Evolutionary conservation across 2,797 vertebrate species (phyloP), one percentile per base, ranked within the genome.

Genomic region (Uromys caudimaculatus): DNA sequence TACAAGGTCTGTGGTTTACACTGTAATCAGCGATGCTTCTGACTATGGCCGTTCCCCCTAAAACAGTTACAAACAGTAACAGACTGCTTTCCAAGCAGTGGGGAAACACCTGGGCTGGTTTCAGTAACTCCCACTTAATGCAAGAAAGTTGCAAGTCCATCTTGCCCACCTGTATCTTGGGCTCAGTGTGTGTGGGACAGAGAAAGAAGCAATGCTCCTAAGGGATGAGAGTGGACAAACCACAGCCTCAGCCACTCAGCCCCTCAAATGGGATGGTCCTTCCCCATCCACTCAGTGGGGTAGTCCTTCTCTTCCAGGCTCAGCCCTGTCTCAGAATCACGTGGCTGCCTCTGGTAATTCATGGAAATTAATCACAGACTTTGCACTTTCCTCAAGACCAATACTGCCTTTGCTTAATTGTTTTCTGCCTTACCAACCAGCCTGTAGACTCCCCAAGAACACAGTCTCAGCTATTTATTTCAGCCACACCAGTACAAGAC

Each of bases 51-150:
- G 35, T 60, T 84, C 77, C 19, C 16, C 29, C 82, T 78, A 60
- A 96, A 96, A 94, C 71, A 97, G 44, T 44, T 44, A 44, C 91
- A 97, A 93, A 69, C 94, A 81, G 75, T 1, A 0, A 50, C 13
- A 86, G 44, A 47, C 56, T 79, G 50, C 38, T 89, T 91, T 94
- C 86, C 86, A 94, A 41, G 3, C 81, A 62, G 58, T 35, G 44
- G 44, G 11, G 11, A 21, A 44, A 69, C 85, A 87, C 44, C 86
- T 81, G 95, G 78, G 56, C 62, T 95, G 64, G 56, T 92, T 95
- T 95, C 24, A 0, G 60, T 67, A 97, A 93, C 79, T 96, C 87
- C 81, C 79, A 52, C 11, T 93, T 64, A 94, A 93, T 52, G 91
- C 84, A 69, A 69, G 16, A 97, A 96, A 98, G 88, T 73, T 38